Conservation (phyloP, 2,888 invertebrate species). For the Bruchidius siliquastri region DNA sequence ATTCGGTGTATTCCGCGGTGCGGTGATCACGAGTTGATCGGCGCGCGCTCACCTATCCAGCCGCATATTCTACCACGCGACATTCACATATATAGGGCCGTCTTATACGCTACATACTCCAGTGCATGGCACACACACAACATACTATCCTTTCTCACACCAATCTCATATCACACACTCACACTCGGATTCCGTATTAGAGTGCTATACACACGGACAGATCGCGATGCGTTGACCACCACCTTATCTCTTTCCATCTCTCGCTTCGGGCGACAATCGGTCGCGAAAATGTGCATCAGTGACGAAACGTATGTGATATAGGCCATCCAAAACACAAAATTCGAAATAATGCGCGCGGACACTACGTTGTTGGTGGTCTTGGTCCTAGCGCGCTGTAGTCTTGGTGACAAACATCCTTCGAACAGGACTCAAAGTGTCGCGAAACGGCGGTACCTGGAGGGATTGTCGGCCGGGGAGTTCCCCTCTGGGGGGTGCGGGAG, state of each 20-base stretch:
- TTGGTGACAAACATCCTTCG: background rate
- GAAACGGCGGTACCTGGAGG: background rate
- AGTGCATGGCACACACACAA: slow-evolving; percentile 34
- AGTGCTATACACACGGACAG: slow-evolving; percentile 1
- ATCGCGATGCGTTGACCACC: slow-evolving; percentile 8
- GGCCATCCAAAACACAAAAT: background rate
- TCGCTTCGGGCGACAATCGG: background rate
- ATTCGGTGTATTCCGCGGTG: slow-evolving; percentile 17
- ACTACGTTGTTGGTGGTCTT: background rate
- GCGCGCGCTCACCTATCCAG: slow-evolving; percentile 33
- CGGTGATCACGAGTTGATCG: slow-evolving; percentile 28
- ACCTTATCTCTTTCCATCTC: background rate
- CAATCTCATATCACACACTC: slow-evolving; percentile 10
- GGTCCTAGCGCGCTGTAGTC: background rate
- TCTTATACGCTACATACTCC: slow-evolving; percentile 32
- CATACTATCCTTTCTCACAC: slow-evolving; percentile 21
- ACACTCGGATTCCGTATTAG: slow-evolving; percentile 1
- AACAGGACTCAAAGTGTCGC: background rate
- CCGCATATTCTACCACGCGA: slow-evolving; percentile 1
- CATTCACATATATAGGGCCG: slow-evolving; percentile 35
- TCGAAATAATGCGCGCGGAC: slow-evolving; percentile 1
- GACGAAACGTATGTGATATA: background rate
- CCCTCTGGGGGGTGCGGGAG: slow-evolving; percentile 47
- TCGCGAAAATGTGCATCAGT: background rate
- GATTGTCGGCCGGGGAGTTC: slow-evolving; percentile 10